Conservation (phyloP, 2,797 vertebrate species). For the Orientallactaga sibirica region DNA sequence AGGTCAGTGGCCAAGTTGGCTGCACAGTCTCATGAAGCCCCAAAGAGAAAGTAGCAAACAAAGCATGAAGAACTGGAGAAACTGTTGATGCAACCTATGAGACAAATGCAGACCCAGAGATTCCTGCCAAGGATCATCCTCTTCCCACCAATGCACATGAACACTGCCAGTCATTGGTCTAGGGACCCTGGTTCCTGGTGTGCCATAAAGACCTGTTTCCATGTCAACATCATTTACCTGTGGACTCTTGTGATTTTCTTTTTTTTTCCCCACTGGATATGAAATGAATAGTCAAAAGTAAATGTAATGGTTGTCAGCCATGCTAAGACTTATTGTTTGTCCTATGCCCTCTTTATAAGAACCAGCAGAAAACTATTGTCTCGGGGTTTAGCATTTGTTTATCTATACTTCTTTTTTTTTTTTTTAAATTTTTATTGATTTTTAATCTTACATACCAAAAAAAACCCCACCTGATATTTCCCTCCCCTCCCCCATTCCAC, state of each 20-base stretch:
- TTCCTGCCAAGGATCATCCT: too few species aligned
- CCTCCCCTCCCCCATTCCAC: too few species aligned
- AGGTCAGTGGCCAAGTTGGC: too few species aligned
- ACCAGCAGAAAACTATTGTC: neutral
- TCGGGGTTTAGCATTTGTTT: neutral
- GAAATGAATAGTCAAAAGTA: neutral
- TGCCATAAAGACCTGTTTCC: neutral
- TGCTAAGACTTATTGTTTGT: neutral
- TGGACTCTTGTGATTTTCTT: neutral
- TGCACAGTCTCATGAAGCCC: neutral
- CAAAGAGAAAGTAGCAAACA: neutral
- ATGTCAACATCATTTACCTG: neutral
- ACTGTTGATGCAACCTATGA: neutral
- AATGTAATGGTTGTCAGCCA: neutral
- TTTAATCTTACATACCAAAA: too few species aligned
- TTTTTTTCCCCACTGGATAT: neutral
- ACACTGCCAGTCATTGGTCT: neutral
- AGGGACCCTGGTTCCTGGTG: neutral
- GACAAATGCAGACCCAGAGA: neutral
- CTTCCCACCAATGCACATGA: neutral
- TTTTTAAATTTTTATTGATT: too few species aligned
- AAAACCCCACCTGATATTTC: too few species aligned
- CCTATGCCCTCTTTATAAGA: neutral
- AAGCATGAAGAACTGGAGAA: neutral
- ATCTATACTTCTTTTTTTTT: neutral